Base-by-base conservation (phyloP, 2,797 vertebrate species). In the Fundulus diaphanus region DNA sequence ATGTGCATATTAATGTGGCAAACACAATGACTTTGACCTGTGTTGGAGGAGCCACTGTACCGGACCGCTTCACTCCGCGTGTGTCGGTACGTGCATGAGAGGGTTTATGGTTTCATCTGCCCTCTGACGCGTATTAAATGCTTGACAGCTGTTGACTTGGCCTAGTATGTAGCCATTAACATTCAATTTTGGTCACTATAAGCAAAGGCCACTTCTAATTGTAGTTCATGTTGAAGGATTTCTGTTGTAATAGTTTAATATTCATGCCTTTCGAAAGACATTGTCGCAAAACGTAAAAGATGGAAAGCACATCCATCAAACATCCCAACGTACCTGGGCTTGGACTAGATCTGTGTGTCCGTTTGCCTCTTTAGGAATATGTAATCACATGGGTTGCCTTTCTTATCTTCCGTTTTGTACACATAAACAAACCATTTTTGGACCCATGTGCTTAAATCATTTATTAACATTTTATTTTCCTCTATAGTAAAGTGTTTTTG, bases 91-190 rank as follows among this genome's bases (percentile, higher is more conserved):
- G 44, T 65, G 71, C 88, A 85, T 87, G 86, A 89, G 67, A 82
- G 85, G 87, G 80, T 90, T 88, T 88, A 88, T 87, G 77, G 85
- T 87, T 89, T 90, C 77, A 90, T 90, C 66, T 76, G 20, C 84
- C 82, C 87, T 51, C 87, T 87, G 88, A 89, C 87, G 81, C 81
- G 83, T 67, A 76, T 77, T 79, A 82, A 88, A 87, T 90, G 88
- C 91, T 89, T 89, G 87, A 92, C 91, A 90, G 90, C 90, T 93
- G 92, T 88, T 90, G 87, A 89, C 87, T 89, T 92, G 90, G 92
- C 85, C 73, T 76, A 80, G 69, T 76, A 63, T 83, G 85, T 67
- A 74, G 75, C 76, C 82, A 85, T 88, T 92, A 77, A 82, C 72
- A 90, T 90, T 91, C 77, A 89, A 84, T 88, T 90, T 88, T 52